phyloP scores from a whole-genome alignment of 2,888 invertebrate genomes.

The Phengaris alcon region DNA sequence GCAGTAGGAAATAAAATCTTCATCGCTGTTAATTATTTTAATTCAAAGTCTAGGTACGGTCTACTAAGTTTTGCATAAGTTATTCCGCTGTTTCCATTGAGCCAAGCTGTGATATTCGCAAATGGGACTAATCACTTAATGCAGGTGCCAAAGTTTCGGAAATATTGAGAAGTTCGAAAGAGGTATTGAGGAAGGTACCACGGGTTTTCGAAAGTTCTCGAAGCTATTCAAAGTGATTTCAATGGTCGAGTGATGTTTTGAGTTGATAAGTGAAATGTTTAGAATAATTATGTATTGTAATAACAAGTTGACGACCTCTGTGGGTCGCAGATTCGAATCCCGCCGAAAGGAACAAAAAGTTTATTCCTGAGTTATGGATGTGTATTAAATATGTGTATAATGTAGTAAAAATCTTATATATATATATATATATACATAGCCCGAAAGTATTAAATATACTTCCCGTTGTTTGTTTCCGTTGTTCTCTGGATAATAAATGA shows the following conservation, averaged over 20 bases:
- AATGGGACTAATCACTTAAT: conserved; percentile 76
- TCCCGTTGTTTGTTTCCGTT: too few species aligned
- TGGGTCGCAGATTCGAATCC: too few species aligned
- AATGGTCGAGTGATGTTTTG: neutral
- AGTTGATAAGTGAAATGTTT: neutral
- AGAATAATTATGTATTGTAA: neutral
- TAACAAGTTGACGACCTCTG: too few species aligned
- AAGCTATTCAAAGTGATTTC: neutral
- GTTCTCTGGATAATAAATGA: too few species aligned
- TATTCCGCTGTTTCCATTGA: conserved; percentile 35
- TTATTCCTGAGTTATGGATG: too few species aligned
- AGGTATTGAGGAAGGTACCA: conserved; percentile 45
- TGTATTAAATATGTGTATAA: too few species aligned
- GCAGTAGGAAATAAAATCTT: neutral
- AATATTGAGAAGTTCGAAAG: conserved; percentile 67
- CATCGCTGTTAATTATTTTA: conserved; percentile 34
- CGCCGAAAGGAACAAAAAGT: too few species aligned
- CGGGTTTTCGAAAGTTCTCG: conserved; percentile 23
- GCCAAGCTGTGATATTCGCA: conserved; percentile 63
- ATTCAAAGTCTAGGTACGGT: conserved; percentile 24
- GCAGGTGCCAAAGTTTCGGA: conserved; percentile 62
- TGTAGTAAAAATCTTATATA: too few species aligned
- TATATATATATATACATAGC: too few species aligned
- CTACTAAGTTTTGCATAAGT: conserved; percentile 29
- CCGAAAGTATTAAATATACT: too few species aligned